Evolutionary conservation across 2,888 invertebrate species (phyloP), one percentile per base, ranked within the genome.

Genomic region (Drosophila paucipuncta): DNA sequence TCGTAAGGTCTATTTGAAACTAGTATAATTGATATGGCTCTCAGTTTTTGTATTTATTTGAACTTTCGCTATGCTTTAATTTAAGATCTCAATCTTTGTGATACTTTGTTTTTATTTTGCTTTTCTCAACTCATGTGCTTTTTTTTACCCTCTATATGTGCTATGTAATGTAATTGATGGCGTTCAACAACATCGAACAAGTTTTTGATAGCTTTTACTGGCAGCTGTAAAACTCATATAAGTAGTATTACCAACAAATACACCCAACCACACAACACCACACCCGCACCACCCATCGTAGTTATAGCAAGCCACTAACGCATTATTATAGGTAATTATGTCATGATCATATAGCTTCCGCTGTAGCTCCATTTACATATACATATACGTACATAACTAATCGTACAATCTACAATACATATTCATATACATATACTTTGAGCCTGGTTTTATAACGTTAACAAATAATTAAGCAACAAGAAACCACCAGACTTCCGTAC

Each of bases 61-160:
- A 68, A 73, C 71, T 74, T 61, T 76, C 41, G 82, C 85, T 85
- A 82, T 87, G 79, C 85, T 85, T 78, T 85, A 85, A 83, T 85
- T 87, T 87, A 87, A 89, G 87, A 90, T 87, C 87, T 87, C 87
- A 90, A 90, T 80, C 89, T 89, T 86, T 87, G 87, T 87, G 87
- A 87, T 87, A 87, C 72, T 84, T 88, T 47, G 4, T 25, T 84
- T 77, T 60, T 76, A 70, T 76, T 81, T 68, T 55, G 50, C 64
- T 66, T 60, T 66, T 66, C 55, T 73, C 60, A 61, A 63, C 62
- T 68, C 76, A 73, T 63, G 39, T 63, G 65, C 66, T 77, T 59
- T 66, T 37, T 55, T 41, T 39, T 31, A 67, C 58, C 67, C 76
- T 74, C 64, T 68, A 55, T 68, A 58, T 76, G 80, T 72, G 67